These are phyloP conservation scores for Ginglymostoma cirratum DNA, from an alignment of 2,113 vertebrate species.

Conservation along the genomic window DNA sequence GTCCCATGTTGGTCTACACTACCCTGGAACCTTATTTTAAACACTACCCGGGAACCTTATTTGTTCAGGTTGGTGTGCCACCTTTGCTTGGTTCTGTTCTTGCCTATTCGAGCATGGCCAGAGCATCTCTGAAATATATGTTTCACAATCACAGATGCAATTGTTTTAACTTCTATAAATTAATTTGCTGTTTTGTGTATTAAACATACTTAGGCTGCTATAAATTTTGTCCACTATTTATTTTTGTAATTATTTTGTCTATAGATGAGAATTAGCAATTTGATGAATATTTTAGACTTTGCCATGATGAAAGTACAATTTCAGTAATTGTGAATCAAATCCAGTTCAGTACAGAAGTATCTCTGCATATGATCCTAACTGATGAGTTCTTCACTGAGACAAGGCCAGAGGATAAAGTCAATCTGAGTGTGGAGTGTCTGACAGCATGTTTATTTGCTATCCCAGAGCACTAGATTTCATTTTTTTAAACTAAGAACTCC, in stretches of 20 bases:
- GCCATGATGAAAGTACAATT: background rate
- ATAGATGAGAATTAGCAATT: background rate
- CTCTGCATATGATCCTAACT: background rate
- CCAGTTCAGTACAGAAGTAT: background rate
- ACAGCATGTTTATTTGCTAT: background rate
- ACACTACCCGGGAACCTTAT: background rate
- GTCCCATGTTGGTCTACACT: background rate
- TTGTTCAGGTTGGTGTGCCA: background rate
- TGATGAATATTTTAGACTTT: background rate
- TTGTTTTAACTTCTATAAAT: background rate
- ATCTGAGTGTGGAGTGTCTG: background rate
- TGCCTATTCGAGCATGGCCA: background rate
- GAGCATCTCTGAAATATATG: background rate
- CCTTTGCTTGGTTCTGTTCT: background rate
- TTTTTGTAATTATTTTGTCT: background rate
- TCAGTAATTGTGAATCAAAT: background rate
- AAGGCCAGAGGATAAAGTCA: background rate
- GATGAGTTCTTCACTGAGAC: background rate
- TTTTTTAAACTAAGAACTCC: background rate
- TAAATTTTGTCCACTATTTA: background rate
- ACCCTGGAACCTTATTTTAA: background rate
- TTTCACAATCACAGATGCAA: background rate
- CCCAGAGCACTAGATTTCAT: background rate
- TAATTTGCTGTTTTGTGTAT: background rate
- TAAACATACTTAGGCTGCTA: background rate